These are phyloP conservation scores for Nasonia longicornis DNA, from an alignment of 1,140 invertebrate genomes.

Conservation along the genomic window DNA sequence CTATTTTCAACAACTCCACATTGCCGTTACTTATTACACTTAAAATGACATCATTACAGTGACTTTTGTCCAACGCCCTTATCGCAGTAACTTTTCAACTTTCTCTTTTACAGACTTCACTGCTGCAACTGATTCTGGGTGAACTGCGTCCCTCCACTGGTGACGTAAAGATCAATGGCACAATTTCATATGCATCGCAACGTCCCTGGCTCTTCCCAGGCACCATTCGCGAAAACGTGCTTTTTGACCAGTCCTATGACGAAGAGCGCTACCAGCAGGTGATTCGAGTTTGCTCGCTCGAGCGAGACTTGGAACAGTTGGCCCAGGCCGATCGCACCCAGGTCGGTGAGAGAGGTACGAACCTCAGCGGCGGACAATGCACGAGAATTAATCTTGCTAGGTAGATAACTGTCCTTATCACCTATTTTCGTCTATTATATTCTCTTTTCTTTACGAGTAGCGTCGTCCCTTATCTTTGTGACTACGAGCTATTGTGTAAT, in stretches of 20 bases:
- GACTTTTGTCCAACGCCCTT: too few relatives aligned
- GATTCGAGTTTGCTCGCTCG: constrained; percentile 79
- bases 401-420: constrained; percentile 21
- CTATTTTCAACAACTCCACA: too few relatives aligned
- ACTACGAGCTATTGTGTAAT: too few relatives aligned
- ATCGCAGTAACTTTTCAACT: not conserved
- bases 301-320: constrained; percentile 82
- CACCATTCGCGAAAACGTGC: constrained; percentile 56
- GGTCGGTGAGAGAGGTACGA: constrained; percentile 88
- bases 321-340: constrained; percentile 87
- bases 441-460: not conserved
- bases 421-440: not conserved
- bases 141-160: constrained; percentile 78
- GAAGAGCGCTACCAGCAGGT: constrained; percentile 78
- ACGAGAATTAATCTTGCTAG: constrained; percentile 87
- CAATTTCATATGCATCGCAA: constrained; percentile 79
- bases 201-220: constrained; percentile 75
- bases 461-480: too few relatives aligned
- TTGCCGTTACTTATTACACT: too few relatives aligned
- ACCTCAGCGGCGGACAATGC: constrained; percentile 90
- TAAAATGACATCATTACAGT: too few relatives aligned
- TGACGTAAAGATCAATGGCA: constrained; percentile 73
- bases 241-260: constrained; percentile 72
- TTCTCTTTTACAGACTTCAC: constrained; percentile 73
- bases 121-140: constrained; percentile 79